A percentile compares a stretch with the other conserved stretches of the same genome.
phyloP scores from a whole-genome alignment of 2,888 invertebrate species.

The Linyphia triangularis region DNA sequence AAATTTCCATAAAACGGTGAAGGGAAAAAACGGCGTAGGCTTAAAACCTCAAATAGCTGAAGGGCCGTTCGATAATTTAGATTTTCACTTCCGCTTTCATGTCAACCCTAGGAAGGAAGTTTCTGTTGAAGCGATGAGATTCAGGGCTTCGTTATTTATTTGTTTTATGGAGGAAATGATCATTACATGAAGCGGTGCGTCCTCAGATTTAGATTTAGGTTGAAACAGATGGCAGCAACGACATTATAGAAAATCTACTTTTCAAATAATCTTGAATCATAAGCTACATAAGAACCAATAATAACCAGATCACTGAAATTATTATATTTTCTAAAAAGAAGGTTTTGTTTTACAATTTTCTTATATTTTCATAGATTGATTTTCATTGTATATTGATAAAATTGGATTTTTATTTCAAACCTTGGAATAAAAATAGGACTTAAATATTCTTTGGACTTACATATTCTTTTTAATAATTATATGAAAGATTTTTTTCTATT shows the following conservation, averaged over 20 bases:
- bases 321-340: too few species aligned
- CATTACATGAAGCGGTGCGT: neutral
- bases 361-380: too few species aligned
- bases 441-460: too few species aligned
- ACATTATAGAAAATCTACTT: neutral
- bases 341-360: too few species aligned
- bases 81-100: slow-evolving; percentile 23
- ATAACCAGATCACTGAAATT: neutral
- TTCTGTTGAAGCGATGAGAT: neutral
- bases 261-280: neutral
- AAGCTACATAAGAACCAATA: neutral
- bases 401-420: too few species aligned
- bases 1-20: slow-evolving; percentile 52
- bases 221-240: neutral
- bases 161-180: neutral
- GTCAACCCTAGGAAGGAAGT: slow-evolving; percentile 4
- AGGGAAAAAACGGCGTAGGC: slow-evolving; percentile 11
- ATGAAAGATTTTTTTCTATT: too few species aligned
- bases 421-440: too few species aligned
- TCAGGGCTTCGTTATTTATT: slow-evolving; percentile 1
- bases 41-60: slow-evolving; percentile 46
- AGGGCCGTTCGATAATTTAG: slow-evolving; percentile 29
- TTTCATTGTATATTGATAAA: too few species aligned
- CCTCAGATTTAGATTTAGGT: neutral
- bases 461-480: too few species aligned